phyloP scores from a whole-genome alignment of 2,888 invertebrate genomes.

The Nephrotoma flavescens region DNA sequence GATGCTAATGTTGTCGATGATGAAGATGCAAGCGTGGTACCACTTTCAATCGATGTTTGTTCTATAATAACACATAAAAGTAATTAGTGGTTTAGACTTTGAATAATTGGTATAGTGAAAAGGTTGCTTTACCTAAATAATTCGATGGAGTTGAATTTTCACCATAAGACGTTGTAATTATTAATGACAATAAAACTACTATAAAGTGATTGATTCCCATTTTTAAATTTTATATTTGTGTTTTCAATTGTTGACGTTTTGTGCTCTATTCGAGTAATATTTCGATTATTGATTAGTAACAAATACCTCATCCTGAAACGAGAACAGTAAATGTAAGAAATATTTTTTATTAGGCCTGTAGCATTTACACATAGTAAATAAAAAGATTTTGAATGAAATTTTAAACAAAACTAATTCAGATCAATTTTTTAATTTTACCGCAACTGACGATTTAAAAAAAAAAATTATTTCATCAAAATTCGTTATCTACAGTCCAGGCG shows the following conservation, averaged over 20 bases:
- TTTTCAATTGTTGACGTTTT: not conserved
- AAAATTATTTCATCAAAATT: too few relatives aligned
- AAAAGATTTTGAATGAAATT: too few relatives aligned
- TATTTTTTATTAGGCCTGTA: too few relatives aligned
- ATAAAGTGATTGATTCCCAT: not conserved
- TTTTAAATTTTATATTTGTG: not conserved
- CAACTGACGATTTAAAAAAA: too few relatives aligned
- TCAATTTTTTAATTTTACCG: too few relatives aligned
- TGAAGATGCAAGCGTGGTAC: conserved; percentile 1
- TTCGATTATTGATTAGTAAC: not conserved
- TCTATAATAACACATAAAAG: not conserved
- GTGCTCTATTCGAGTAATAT: not conserved
- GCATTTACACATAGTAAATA: too few relatives aligned
- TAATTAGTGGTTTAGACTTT: not conserved
- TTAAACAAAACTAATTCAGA: too few relatives aligned
- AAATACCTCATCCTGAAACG: not conserved
- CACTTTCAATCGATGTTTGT: conserved; percentile 1
- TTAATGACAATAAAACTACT: not conserved
- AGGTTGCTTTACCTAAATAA: not conserved
- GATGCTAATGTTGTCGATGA: conserved; percentile 6
- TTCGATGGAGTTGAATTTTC: conserved; percentile 1
- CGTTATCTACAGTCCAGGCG: too few relatives aligned
- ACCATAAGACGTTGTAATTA: not conserved
- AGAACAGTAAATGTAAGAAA: not conserved
- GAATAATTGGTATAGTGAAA: not conserved